Conservation (phyloP, 2,113 vertebrate species). For the Macheiramphus alcinus region DNA sequence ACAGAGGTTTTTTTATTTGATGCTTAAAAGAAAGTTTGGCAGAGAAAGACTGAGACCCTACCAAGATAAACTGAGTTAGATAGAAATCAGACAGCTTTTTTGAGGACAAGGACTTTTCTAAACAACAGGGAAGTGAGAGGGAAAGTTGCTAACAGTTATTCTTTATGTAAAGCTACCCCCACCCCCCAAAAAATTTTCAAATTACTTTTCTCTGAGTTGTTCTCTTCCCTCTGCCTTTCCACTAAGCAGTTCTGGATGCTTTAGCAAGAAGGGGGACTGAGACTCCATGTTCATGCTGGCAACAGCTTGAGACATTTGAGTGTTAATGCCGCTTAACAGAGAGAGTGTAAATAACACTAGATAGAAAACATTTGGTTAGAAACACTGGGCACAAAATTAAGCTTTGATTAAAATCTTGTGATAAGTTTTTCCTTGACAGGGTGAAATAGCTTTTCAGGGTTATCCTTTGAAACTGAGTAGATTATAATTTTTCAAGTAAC, state of each 20-base stretch:
- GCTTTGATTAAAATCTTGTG: not conserved
- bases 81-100: not conserved
- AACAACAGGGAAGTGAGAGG: not conserved
- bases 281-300: not conserved
- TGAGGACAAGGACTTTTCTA: not conserved
- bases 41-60: not conserved
- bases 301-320: not conserved
- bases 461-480: not conserved
- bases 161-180: not conserved
- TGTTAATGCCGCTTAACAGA: not conserved
- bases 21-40: not conserved
- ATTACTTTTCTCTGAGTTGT: not conserved
- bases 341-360: not conserved
- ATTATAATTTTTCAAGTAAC: not conserved
- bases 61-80: not conserved
- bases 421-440: not conserved
- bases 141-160: not conserved
- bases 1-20: not conserved
- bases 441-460: not conserved
- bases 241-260: not conserved
- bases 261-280: not conserved
- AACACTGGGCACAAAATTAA: not conserved
- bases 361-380: not conserved
- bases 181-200: not conserved
- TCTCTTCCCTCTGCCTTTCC: not conserved